Evolutionary conservation across 2,113 vertebrate species (phyloP).

Genomic region (Puntigrus tetrazona): DNA sequence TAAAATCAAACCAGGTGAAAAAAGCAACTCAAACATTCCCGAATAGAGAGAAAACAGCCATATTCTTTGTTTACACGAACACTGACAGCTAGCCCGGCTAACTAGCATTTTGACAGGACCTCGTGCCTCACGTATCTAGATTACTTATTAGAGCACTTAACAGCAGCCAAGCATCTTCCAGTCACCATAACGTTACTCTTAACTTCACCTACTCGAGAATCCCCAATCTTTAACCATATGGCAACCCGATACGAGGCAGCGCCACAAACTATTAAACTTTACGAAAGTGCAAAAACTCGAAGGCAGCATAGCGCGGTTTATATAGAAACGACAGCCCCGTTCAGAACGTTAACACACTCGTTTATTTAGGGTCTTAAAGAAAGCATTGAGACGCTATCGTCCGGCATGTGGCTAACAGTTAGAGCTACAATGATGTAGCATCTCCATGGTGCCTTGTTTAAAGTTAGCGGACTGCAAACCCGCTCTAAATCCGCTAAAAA

Average conservation of each 20-base stretch:
- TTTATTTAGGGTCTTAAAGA: not conserved
- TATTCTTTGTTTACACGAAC: not conserved
- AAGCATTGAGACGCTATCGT: not conserved
- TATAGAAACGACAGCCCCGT: not conserved
- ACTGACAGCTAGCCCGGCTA: not conserved
- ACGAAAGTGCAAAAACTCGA: not conserved
- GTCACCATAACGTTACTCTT: not conserved
- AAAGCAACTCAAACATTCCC: not conserved
- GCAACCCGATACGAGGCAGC: not conserved
- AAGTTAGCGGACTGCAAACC: not conserved
- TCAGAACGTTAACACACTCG: too few species aligned
- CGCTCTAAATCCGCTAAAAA: not conserved
- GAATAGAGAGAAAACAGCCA: not conserved
- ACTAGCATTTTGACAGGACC: not conserved
- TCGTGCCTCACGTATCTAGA: not conserved
- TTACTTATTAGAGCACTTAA: not conserved
- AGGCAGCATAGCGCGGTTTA: not conserved
- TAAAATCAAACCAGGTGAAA: not conserved
- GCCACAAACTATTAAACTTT: not conserved
- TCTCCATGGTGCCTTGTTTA: constrained; percentile 4
- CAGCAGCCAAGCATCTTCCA: not conserved
- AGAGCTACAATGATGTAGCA: constrained; percentile 39
- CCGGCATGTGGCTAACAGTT: not conserved
- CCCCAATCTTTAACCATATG: not conserved
- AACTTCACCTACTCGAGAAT: not conserved